Evolutionary conservation across 2,797 vertebrate species (phyloP).

Genomic region (Acanthurus leucopareius): DNA sequence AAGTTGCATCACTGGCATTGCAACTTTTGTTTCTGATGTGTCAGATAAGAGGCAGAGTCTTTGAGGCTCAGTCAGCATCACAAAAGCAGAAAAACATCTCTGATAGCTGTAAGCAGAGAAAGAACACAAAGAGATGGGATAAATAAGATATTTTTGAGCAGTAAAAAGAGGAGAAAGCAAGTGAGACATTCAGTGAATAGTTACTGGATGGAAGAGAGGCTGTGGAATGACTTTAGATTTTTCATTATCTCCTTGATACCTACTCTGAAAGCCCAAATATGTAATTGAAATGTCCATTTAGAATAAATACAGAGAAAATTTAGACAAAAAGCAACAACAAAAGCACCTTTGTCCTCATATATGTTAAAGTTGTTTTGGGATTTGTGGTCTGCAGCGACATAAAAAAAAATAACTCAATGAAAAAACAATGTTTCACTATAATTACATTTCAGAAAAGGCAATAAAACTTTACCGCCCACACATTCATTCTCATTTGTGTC

Average conservation of each 20-base stretch:
- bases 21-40: constrained; percentile 71
- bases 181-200: constrained; percentile 13
- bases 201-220: constrained; percentile 28
- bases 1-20: constrained; percentile 61
- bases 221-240: constrained; percentile 39
- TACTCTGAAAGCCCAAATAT: constrained; percentile 38
- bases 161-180: constrained; percentile 36
- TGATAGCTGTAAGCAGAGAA: constrained; percentile 36
- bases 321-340: constrained; percentile 25
- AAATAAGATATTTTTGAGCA: constrained; percentile 24
- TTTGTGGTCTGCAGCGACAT: constrained; percentile 38
- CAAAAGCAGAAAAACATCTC: constrained; percentile 44
- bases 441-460: constrained; percentile 69
- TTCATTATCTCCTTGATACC: constrained; percentile 33
- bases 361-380: constrained; percentile 21
- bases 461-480: constrained; percentile 71
- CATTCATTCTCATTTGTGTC: constrained; percentile 67
- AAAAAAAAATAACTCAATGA: constrained; percentile 57
- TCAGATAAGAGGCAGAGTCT: constrained; percentile 55
- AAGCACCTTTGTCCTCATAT: constrained; percentile 17
- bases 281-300: constrained; percentile 32
- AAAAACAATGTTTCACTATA: constrained; percentile 53
- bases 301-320: constrained; percentile 20
- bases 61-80: constrained; percentile 42
- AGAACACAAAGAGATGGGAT: constrained; percentile 30